A percentile compares a stretch with the other conserved stretches of the same genome.
phyloP scores from a whole-genome alignment of 1,140 invertebrate species.

The Amphibalanus amphitrite region DNA sequence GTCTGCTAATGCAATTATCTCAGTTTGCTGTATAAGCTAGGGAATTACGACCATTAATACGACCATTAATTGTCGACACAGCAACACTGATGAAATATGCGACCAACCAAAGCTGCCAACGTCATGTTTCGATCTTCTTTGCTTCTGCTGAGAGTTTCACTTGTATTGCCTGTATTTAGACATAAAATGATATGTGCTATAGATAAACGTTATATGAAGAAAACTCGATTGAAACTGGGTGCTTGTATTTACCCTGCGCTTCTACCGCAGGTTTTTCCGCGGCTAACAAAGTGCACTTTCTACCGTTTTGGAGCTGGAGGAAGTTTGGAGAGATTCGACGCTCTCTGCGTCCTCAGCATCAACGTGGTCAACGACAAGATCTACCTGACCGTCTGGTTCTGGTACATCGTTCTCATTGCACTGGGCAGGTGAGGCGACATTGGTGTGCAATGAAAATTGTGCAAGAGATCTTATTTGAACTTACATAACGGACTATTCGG shows the following conservation, averaged over 20 bases:
- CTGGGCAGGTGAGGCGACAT: conserved; percentile 26
- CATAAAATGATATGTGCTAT: not conserved
- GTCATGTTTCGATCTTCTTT: too few relatives aligned
- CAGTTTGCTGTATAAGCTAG: too few relatives aligned
- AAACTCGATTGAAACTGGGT: not conserved
- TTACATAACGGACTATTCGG: too few relatives aligned
- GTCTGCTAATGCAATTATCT: too few relatives aligned
- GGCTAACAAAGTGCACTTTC: conserved; percentile 79
- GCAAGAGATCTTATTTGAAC: too few relatives aligned
- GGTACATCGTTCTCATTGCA: conserved; percentile 56
- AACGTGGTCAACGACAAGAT: conserved; percentile 90
- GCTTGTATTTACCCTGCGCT: not conserved
- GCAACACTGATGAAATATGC: not conserved
- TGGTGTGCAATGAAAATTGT: too few relatives aligned
- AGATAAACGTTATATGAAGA: not conserved
- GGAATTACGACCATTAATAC: too few relatives aligned
- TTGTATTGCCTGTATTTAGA: too few relatives aligned
- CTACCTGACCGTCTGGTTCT: conserved; percentile 78
- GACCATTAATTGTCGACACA: too few relatives aligned
- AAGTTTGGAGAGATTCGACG: conserved; percentile 58
- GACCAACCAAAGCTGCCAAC: not conserved
- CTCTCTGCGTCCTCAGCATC: conserved; percentile 65
- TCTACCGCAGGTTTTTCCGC: conserved; percentile 47
- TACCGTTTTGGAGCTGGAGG: conserved; percentile 73
- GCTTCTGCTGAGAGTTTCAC: too few relatives aligned